These are phyloP conservation scores for Agrotis clavis DNA, from an alignment of 2,888 invertebrate species.

Conservation along the genomic window DNA sequence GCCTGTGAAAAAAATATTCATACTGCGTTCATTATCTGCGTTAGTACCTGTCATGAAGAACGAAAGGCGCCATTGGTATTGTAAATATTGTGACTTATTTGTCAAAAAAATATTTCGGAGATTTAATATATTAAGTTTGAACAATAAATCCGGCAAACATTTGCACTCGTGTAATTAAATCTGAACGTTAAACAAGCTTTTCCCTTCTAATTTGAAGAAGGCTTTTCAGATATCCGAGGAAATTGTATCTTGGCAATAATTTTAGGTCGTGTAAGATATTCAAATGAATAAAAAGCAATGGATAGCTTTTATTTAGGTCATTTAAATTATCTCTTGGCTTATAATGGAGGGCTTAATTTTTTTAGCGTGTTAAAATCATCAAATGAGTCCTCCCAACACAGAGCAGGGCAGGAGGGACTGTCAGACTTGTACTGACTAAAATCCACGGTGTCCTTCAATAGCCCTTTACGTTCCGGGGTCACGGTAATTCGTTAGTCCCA, in stretches of 20 bases:
- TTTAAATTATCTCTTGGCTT: background rate
- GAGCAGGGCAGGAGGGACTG: too few species aligned
- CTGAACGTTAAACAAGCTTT: conserved; percentile 23
- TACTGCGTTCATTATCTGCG: background rate
- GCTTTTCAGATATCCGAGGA: background rate
- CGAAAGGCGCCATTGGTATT: background rate
- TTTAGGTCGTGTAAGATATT: background rate
- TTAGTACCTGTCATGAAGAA: background rate
- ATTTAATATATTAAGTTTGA: conserved; percentile 26
- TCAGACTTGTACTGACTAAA: too few species aligned
- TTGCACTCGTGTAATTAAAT: conserved; percentile 27
- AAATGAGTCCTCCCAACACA: too few species aligned
- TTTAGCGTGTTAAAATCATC: too few species aligned
- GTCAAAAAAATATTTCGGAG: conserved; percentile 15
- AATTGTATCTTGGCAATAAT: background rate
- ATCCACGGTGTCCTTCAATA: too few species aligned
- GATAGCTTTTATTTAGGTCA: background rate
- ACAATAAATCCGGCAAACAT: conserved; percentile 31
- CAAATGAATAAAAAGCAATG: background rate
- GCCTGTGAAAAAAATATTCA: background rate
- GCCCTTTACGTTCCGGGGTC: too few species aligned
- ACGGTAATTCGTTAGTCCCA: too few species aligned
- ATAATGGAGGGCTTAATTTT: background rate
- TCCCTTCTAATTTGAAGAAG: conserved; percentile 8
- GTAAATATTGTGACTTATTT: conserved; percentile 7